Evolutionary conservation across 2,113 vertebrate genomes (phyloP), one percentile per base, ranked within the genome.

Genomic region (Pipra filicauda): DNA sequence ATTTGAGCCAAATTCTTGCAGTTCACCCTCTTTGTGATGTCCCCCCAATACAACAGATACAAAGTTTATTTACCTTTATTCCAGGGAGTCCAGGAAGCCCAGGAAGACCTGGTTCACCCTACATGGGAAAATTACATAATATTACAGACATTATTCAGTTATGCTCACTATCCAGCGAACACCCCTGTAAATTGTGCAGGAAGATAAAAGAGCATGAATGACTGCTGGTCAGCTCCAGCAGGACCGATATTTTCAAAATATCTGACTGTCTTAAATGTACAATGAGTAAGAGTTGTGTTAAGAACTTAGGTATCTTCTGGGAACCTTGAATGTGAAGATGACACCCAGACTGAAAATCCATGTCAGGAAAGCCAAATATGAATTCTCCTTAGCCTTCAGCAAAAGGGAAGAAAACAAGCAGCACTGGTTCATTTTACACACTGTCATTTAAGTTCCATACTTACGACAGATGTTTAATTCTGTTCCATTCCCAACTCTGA

Each of bases 81-180:
- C 99, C 99, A 97, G 99, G 99, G 95, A 99, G 99, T 99, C 99
- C 99, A 98, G 99, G 99, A 97, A 99, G 99, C 98, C 99, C 99
- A 98, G 99, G 99, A 97, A 99, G 99, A 98, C 99, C 99, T 99
- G 99, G 99, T 98, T 99, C 99, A 98, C 99, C 99, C 99, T 99
- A 98, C 92, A 98, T 55, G 98, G 98, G 98, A 99, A 99, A 99
- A 99, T 99, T 98, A 98, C 97, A 99, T 98, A 98, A 98, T 75
- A 98, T 99, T 99, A 99, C 97, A 99, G 98, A 97, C 46, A 93
- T 92, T 75, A 95, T 86, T 95, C 95, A 95, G 78, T 92, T 78
- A 93, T 2, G 46, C 35, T 93, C 49, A 87, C 66, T 61, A 76
- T 20, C 22, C 67, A 69, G 73, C 48, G 89, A 96, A 90, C 70